A percentile compares a stretch with the other conserved stretches of the same genome.
Conservation (phyloP, 2,888 invertebrate species). For the Acrocyrtus sp. region DNA sequence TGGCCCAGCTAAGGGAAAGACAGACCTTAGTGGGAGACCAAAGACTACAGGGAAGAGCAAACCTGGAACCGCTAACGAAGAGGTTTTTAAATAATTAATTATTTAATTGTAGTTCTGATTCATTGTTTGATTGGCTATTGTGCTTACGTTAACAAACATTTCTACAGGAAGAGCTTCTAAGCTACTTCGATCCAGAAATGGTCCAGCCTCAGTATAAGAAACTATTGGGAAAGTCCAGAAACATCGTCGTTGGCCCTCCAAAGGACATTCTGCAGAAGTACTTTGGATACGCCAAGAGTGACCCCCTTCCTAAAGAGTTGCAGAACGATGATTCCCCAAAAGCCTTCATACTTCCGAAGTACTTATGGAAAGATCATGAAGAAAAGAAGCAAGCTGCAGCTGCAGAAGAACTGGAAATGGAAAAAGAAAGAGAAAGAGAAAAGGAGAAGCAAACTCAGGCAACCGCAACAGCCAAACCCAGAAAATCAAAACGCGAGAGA, state of each 20-base stretch:
- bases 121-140: too few relatives aligned
- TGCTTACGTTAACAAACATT: too few relatives aligned
- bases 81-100: too few relatives aligned
- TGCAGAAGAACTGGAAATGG: too few relatives aligned
- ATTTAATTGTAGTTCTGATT: too few relatives aligned
- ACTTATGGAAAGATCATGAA: constrained; percentile 28
- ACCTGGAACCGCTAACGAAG: too few relatives aligned
- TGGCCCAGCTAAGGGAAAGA: too few relatives aligned
- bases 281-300: constrained; percentile 12
- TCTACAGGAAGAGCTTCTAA: constrained; percentile 15
- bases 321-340: constrained; percentile 10
- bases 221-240: constrained; percentile 17
- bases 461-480: too few relatives aligned
- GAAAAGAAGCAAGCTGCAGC: too few relatives aligned
- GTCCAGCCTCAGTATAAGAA: constrained; percentile 11
- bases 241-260: constrained; percentile 27
- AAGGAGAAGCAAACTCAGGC: not conserved
- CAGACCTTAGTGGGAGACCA: too few relatives aligned
- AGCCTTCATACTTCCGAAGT: constrained; percentile 19
- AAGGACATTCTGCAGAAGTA: constrained; percentile 27
- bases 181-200: constrained; percentile 31
- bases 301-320: constrained; percentile 10
- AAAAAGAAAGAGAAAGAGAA: not conserved
- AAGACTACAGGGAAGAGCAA: too few relatives aligned
- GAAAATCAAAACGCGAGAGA: too few relatives aligned